Conservation (phyloP, 2,113 vertebrate genomes). For the Lampris incognitus region DNA sequence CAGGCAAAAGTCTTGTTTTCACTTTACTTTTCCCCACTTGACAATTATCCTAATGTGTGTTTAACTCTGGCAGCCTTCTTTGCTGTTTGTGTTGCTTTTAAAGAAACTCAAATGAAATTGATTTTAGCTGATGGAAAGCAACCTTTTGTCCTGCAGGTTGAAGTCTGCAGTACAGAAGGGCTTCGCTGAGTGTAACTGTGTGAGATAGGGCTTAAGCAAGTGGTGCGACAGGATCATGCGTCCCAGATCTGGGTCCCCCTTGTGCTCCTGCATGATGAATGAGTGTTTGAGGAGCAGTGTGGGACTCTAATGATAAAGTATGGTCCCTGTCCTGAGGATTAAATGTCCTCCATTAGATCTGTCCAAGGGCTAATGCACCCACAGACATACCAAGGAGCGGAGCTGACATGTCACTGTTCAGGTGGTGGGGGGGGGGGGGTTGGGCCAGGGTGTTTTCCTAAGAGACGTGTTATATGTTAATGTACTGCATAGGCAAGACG, state of each 20-base stretch:
- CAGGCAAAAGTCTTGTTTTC: too few species aligned
- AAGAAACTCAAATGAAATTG: too few species aligned
- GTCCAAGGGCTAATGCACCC: constrained; percentile 13
- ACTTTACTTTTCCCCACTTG: too few species aligned
- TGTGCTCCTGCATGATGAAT: constrained; percentile 51
- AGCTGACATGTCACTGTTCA: constrained; percentile 9
- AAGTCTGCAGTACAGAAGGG: background rate
- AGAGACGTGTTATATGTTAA: too few species aligned
- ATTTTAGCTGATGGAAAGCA: too few species aligned
- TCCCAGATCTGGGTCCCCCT: constrained; percentile 47
- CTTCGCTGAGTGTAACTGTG: background rate
- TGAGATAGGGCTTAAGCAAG: constrained; percentile 12
- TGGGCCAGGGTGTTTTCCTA: too few species aligned
- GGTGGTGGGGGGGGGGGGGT: background rate
- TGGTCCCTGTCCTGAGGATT: constrained; percentile 25
- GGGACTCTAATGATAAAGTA: constrained; percentile 56
- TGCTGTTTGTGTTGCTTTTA: too few species aligned
- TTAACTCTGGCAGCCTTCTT: too few species aligned
- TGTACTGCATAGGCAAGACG: too few species aligned
- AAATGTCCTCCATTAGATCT: constrained; percentile 45
- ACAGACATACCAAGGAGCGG: background rate
- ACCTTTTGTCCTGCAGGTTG: background rate
- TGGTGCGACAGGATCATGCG: constrained; percentile 1
- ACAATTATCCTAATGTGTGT: too few species aligned
- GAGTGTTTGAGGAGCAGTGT: constrained; percentile 23